Percentiles rank a stretch among this genome's conserved stretches.
These are phyloP conservation scores for Prochilodus magdalenae DNA, from an alignment of 2,113 vertebrate genomes.

Conservation along the genomic window DNA sequence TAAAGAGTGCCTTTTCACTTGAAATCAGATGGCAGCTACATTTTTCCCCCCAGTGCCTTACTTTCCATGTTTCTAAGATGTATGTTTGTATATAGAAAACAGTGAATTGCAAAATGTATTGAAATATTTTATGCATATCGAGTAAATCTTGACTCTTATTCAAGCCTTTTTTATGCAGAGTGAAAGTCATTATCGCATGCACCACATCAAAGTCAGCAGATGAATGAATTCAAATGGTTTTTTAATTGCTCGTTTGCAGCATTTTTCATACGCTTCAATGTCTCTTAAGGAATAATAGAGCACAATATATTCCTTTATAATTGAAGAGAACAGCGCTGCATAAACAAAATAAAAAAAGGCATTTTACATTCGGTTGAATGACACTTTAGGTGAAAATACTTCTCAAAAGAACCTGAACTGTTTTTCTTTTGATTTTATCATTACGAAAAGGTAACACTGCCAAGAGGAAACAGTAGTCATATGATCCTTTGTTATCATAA, in stretches of 20 bases:
- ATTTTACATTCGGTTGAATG: conserved; percentile 48
- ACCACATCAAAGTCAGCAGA: not conserved
- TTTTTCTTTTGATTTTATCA: not conserved
- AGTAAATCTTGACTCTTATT: conserved; percentile 19
- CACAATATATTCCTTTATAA: conserved; percentile 13
- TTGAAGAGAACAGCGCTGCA: conserved; percentile 5
- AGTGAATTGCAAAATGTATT: conserved; percentile 43
- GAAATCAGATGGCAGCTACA: not conserved
- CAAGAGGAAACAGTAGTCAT: conserved; percentile 25
- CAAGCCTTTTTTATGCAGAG: not conserved
- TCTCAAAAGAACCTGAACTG: conserved; percentile 24
- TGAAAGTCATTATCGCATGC: not conserved
- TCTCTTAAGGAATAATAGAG: conserved; percentile 15
- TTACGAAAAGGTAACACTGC: conserved; percentile 25
- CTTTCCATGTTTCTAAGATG: conserved; percentile 19
- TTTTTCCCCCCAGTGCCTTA: not conserved
- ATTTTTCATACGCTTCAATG: conserved; percentile 41
- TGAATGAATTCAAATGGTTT: conserved; percentile 18
- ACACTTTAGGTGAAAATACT: conserved; percentile 41
- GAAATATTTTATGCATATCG: conserved; percentile 39
- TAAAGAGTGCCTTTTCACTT: not conserved
- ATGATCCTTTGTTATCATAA: not conserved
- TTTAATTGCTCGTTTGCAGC: conserved; percentile 3
- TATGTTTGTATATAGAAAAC: conserved; percentile 41
- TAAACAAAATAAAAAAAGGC: conserved; percentile 30